Percentiles rank a stretch among this genome's conserved stretches.
phyloP scores from a whole-genome alignment of 37 sponge, comb jelly and placozoan genomes.

The Lycopodina hypogea region DNA sequence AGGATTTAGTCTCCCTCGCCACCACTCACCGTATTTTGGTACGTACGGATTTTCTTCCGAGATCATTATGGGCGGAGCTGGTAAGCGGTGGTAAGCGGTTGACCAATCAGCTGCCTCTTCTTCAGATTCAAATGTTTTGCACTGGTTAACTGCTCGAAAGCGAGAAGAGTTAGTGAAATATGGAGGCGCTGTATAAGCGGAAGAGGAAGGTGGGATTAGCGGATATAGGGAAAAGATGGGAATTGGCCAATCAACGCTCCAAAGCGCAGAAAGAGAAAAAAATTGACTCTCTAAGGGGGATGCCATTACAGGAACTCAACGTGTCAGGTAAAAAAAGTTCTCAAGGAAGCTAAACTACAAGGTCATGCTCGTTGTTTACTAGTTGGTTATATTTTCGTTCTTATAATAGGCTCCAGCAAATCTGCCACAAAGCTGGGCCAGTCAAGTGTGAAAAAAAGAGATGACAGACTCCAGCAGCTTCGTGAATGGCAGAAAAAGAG shows the following conservation, averaged over 20 bases:
- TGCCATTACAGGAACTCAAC: conserved; percentile 21
- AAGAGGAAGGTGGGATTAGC: conserved; percentile 5
- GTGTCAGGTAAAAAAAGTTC: not conserved
- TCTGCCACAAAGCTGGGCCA: not conserved
- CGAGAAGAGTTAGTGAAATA: not conserved
- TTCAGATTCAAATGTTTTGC: conserved; percentile 2
- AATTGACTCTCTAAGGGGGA: conserved; percentile 17
- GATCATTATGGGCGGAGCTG: not conserved
- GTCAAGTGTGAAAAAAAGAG: not conserved
- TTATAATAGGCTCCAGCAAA: not conserved
- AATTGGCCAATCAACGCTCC: not conserved
- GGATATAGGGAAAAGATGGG: not conserved
- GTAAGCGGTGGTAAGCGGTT: not conserved
- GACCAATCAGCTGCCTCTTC: conserved; percentile 2
- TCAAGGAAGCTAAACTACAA: not conserved
- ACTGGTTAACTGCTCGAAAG: no score
- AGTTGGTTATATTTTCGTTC: not conserved
- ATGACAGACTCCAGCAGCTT: conserved; percentile 13
- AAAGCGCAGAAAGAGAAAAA: conserved; percentile 15
- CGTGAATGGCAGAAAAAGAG: conserved; percentile 41
- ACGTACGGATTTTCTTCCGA: not conserved
- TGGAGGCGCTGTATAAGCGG: conserved; percentile 29
- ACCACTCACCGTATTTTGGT: not conserved
- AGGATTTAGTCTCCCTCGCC: not conserved
- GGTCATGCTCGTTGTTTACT: not conserved